Percentiles rank a stretch among this genome's conserved stretches.
These are phyloP conservation scores for Macrochelys suwanniensis DNA, from an alignment of 2,797 vertebrate genomes.

Conservation along the genomic window DNA sequence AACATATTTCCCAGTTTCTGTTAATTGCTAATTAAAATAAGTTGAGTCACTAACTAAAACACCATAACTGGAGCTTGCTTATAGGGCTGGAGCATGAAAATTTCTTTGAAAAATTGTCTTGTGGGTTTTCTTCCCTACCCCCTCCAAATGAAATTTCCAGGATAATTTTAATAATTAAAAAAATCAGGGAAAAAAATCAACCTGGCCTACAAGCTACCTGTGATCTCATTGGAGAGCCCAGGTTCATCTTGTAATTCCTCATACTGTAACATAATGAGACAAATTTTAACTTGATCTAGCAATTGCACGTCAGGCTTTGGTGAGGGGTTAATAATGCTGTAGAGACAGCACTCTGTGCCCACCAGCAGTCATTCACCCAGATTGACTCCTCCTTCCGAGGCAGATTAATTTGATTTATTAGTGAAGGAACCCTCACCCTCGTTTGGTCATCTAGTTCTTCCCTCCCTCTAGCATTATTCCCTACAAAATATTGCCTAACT, in stretches of 20 bases:
- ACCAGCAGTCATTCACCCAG: background rate
- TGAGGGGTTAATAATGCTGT: background rate
- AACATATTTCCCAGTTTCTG: background rate
- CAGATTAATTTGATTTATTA: background rate
- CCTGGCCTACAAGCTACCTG: background rate
- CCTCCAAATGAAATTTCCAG: background rate
- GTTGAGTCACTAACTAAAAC: background rate
- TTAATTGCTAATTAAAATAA: background rate
- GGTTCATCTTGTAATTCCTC: background rate
- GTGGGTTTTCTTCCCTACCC: background rate
- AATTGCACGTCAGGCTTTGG: background rate
- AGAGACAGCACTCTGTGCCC: background rate
- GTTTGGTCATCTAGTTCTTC: too few relatives aligned
- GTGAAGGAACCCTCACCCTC: too few relatives aligned
- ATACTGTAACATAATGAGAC: background rate
- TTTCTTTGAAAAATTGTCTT: background rate
- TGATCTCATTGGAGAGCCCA: background rate
- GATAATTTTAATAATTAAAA: constrained; percentile 1
- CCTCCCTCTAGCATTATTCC: rapidly evolving
- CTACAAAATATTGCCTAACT: rapidly evolving
- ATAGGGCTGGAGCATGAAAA: too few relatives aligned
- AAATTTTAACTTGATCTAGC: background rate
- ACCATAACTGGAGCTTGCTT: too few relatives aligned
- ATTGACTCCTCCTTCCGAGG: background rate
- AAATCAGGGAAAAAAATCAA: background rate